Percentiles rank a stretch among this genome's conserved stretches.
These are phyloP conservation scores for Panulirus ornatus DNA, from an alignment of 1,140 invertebrate species.

Conservation along the genomic window DNA sequence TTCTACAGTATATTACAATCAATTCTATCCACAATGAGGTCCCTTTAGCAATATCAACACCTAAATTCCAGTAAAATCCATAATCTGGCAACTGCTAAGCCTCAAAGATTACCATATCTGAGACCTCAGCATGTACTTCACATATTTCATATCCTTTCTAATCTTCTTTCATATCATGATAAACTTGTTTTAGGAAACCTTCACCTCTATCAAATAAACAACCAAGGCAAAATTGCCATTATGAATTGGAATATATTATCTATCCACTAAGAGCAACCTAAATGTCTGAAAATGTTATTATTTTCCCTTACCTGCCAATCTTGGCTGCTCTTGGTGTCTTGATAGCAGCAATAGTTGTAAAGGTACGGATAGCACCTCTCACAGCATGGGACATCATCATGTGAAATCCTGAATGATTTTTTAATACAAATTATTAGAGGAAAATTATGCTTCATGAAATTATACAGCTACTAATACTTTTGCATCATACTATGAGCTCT, in stretches of 20 bases:
- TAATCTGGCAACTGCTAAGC: no score
- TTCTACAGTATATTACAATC: no score
- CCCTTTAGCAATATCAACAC: no score
- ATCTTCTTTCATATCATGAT: no score
- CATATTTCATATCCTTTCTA: background rate
- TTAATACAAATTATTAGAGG: background rate
- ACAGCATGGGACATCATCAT: background rate
- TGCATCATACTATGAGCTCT: no score
- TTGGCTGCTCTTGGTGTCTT: background rate
- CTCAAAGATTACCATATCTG: no score
- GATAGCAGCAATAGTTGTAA: conserved; percentile 2
- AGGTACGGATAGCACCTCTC: background rate
- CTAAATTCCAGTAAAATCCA: no score
- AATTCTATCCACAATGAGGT: no score
- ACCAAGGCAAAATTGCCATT: background rate
- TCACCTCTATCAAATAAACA: background rate
- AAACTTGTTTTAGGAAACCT: no score
- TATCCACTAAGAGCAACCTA: background rate
- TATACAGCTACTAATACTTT: no score
- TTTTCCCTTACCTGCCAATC: conserved; percentile 9
- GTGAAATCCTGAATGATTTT: background rate
- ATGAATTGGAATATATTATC: background rate
- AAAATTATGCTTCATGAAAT: no score
- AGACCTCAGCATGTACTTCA: no score
- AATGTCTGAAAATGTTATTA: background rate